These are phyloP conservation scores for Eupithecia subfuscata DNA, from an alignment of 2,888 invertebrate species.

Conservation along the genomic window DNA sequence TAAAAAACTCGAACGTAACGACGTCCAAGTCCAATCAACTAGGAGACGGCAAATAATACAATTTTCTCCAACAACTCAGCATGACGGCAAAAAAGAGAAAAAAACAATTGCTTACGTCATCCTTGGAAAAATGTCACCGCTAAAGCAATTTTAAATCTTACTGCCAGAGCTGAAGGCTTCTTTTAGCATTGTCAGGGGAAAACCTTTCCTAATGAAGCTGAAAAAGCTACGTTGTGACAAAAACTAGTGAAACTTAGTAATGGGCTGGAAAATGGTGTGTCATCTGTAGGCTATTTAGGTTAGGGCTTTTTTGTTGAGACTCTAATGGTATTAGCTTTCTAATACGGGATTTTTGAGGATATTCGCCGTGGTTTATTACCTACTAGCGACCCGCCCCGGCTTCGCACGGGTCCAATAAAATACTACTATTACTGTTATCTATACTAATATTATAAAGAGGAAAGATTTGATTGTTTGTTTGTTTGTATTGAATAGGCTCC, in stretches of 20 bases:
- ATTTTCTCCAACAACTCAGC: slow-evolving; percentile 34
- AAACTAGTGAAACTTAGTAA: slow-evolving; percentile 44
- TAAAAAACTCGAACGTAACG: slow-evolving; percentile 35
- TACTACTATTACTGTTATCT: too few species aligned
- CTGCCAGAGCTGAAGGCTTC: slow-evolving; percentile 13
- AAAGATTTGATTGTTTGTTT: too few species aligned
- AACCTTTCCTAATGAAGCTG: slow-evolving; percentile 46
- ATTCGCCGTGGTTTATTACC: slow-evolving; percentile 19
- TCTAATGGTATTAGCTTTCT: slow-evolving; percentile 37
- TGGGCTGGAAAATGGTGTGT: slow-evolving; percentile 41
- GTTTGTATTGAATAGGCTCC: too few species aligned
- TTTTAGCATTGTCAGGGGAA: slow-evolving; percentile 18
- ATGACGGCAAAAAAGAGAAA: slow-evolving; percentile 31
- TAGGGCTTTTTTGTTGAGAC: slow-evolving; percentile 30
- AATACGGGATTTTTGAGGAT: slow-evolving; percentile 25
- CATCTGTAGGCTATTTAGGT: slow-evolving; percentile 38
- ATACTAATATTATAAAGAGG: too few species aligned
- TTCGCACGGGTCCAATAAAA: too few species aligned
- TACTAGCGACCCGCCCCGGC: too few species aligned
- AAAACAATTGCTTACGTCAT: slow-evolving; percentile 34
- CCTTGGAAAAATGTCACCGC: slow-evolving; percentile 26
- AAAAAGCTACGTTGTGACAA: slow-evolving; percentile 41
- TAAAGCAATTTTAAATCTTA: slow-evolving; percentile 30
- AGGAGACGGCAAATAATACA: slow-evolving; percentile 42
- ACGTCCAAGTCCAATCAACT: slow-evolving; percentile 43